Conservation (phyloP, 1,140 invertebrate genomes). For the Periplaneta americana region DNA sequence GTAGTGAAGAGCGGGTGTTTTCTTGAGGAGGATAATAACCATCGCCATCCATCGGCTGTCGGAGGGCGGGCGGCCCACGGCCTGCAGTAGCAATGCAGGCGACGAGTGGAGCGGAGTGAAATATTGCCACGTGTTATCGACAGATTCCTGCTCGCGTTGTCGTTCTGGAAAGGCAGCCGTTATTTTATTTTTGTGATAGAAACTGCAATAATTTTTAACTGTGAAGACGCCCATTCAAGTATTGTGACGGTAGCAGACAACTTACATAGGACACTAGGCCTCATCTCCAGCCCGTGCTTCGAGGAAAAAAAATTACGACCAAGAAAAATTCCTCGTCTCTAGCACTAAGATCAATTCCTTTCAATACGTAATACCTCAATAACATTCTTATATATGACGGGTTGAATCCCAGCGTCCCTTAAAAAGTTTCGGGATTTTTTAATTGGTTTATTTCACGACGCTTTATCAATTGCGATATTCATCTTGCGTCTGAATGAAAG, state of each 20-base stretch:
- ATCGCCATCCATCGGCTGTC: not conserved
- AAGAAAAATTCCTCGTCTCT: too few relatives aligned
- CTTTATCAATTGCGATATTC: too few relatives aligned
- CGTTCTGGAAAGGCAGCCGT: not conserved
- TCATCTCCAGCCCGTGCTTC: too few relatives aligned
- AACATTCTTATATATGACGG: too few relatives aligned
- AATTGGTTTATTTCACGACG: too few relatives aligned
- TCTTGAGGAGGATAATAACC: not conserved
- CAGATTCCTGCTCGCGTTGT: not conserved
- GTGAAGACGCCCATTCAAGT: not conserved
- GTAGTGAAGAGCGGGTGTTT: not conserved
- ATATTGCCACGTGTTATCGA: not conserved
- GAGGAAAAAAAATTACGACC: too few relatives aligned
- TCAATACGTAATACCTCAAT: too few relatives aligned
- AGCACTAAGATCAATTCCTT: too few relatives aligned
- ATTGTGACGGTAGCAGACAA: not conserved
- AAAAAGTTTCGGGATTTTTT: too few relatives aligned
- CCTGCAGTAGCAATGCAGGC: not conserved
- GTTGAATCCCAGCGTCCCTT: too few relatives aligned
- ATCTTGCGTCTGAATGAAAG: too few relatives aligned
- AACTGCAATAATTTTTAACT: not conserved
- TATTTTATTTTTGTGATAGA: not conserved
- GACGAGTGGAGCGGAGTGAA: not conserved
- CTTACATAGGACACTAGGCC: not conserved
- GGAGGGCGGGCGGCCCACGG: not conserved